Conservation (phyloP, 2,888 invertebrate species). For the Trachelus stipa region DNA sequence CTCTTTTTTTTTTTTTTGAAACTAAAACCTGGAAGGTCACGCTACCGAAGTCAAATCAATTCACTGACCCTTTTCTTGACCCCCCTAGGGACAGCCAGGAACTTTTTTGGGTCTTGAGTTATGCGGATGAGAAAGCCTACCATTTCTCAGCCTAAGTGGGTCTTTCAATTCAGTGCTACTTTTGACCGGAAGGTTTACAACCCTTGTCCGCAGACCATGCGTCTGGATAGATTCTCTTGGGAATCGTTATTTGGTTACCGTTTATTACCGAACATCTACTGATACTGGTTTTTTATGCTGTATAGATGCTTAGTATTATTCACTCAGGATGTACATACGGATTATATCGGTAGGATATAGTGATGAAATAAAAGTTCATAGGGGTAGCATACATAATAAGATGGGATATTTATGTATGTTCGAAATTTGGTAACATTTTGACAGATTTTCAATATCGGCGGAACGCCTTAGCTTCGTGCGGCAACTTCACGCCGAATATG, state of each 20-base stretch:
- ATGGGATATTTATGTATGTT: too few species aligned
- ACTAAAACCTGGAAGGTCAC: background rate
- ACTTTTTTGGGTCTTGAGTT: background rate
- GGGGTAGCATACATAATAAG: too few species aligned
- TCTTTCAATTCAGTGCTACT: background rate
- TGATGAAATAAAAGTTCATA: too few species aligned
- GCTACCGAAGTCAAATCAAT: background rate
- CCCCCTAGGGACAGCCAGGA: background rate
- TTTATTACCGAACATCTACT: background rate
- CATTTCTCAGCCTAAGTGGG: background rate
- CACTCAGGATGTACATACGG: too few species aligned
- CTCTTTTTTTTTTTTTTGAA: background rate
- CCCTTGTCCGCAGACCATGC: background rate
- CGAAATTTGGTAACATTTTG: too few species aligned
- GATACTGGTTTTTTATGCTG: background rate
- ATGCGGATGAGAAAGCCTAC: background rate
- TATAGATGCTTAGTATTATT: background rate
- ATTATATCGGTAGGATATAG: too few species aligned
- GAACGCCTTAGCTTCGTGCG: too few species aligned
- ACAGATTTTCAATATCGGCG: too few species aligned
- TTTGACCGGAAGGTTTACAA: background rate
- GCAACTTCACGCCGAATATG: too few species aligned
- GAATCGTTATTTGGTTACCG: background rate
- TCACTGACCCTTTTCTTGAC: background rate
- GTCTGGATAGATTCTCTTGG: background rate